Base-by-base conservation (phyloP, 64 coral and sea anemone genomes). In the Actinia tenebrosa region DNA sequence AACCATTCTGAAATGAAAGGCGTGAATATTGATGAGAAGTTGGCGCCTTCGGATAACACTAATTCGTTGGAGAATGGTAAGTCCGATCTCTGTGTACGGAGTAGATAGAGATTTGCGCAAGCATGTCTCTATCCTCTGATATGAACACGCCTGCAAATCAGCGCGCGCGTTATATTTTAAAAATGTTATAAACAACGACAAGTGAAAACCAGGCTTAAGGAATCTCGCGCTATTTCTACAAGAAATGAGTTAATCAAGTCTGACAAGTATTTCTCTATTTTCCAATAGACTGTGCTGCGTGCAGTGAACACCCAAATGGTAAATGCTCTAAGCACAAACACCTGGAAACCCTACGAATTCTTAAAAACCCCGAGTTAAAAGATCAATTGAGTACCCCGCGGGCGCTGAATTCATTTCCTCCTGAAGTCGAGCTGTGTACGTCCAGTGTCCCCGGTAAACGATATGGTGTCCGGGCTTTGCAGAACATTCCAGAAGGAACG, bases 361-460 rank as follows among this genome's bases (percentile, higher is more conserved):
- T 85, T 58, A 45, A 78, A 23, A 92, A 22, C 26, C 44, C 46
- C 17, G n/a, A 52, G 26, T 26, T 7, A 16, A 43, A 86, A 77
- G 15, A 84, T 16, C 61, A 4, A 0, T 22, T 59, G n/a, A 81
- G 23, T 37, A 5, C 86, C 59, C 59, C 89, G 84, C 58, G 86
- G 6, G 78, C 90, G 10, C 44, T 92, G 18, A 83, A 80, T 44
- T 92, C 90, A n/a, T 86, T 94, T 71, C 93, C 93, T 25, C 22
- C 93, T 56, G 88, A 94, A 91, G 88, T 94, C 56, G 60, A 87
- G 13, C 55, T 94, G 44, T 94, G 93, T 66, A 83, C 44, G 4
- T 94, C 93, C 16, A 91, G 89, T 23, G 82, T 94, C 45, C 89
- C 93, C 14, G 86, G 89, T 22, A 22, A 53, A 30, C 89, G 86